A percentile compares a stretch with the other conserved stretches of the same genome.
Conservation (phyloP, 2,888 invertebrate species). For the Tolmerus cingulatus region DNA sequence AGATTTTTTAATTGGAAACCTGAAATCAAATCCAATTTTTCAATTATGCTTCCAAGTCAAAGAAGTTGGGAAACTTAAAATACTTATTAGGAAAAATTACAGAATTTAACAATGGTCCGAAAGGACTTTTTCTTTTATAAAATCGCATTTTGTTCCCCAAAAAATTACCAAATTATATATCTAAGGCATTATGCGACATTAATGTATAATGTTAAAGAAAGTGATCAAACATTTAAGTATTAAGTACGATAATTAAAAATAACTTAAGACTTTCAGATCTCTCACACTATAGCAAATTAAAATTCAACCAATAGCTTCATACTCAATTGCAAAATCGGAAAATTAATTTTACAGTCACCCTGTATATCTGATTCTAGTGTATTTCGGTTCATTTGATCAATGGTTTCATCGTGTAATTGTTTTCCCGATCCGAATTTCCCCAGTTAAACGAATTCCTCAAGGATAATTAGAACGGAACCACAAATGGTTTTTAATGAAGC, state of each 20-base stretch:
- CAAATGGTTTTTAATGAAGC: background rate
- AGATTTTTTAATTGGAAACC: background rate
- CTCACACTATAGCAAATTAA: background rate
- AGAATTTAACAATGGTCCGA: no score
- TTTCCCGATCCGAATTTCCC: background rate
- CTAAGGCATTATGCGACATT: no score
- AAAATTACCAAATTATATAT: no score
- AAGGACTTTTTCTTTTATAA: no score
- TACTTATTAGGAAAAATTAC: no score
- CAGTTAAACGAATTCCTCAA: background rate
- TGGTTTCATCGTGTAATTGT: background rate
- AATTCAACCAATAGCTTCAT: background rate
- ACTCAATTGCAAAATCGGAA: background rate
- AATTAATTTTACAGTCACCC: background rate
- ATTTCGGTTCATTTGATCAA: background rate
- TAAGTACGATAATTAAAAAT: background rate
- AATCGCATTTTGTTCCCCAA: no score
- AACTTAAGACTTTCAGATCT: background rate
- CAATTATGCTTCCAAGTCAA: background rate
- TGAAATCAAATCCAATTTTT: background rate
- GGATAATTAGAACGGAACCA: background rate
- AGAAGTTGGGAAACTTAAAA: background rate
- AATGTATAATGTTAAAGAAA: no score
- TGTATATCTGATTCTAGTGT: background rate
- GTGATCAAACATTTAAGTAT: no score